A percentile compares a stretch with the other conserved stretches of the same genome.
Evolutionary conservation across 1,140 invertebrate genomes (phyloP).

Genomic region (Drosophila insularis): DNA sequence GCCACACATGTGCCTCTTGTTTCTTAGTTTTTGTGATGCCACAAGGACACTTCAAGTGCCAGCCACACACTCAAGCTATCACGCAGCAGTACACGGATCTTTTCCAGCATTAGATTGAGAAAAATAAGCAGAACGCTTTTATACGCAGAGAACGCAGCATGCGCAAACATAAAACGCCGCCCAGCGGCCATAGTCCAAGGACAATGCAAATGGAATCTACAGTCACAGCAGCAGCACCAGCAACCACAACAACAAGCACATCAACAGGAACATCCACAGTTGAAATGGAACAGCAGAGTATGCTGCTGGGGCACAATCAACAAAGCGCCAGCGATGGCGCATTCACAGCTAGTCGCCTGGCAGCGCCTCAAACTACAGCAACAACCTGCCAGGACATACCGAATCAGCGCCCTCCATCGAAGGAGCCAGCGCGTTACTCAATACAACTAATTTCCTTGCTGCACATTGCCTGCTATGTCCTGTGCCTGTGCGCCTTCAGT

Average conservation of each 20-base stretch:
- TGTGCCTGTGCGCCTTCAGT: conserved; percentile 77
- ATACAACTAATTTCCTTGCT: conserved; percentile 67
- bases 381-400: conserved; percentile 13
- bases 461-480: conserved; percentile 74
- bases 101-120: conserved; percentile 20
- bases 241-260: conserved; percentile 18
- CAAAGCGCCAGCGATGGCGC: conserved; percentile 17
- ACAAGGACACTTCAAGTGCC: conserved; percentile 76
- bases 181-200: conserved; percentile 67
- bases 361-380: conserved; percentile 44
- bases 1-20: conserved; percentile 58
- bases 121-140: conserved; percentile 8
- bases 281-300: conserved; percentile 51
- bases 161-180: conserved; percentile 74
- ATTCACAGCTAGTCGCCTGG: conserved; percentile 62
- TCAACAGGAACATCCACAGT: conserved; percentile 28
- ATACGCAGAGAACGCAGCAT: conserved; percentile 42
- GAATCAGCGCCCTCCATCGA: conserved; percentile 18
- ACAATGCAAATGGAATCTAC: conserved; percentile 44
- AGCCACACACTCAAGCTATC: conserved; percentile 57
- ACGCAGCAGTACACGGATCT: conserved; percentile 32
- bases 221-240: conserved; percentile 1
- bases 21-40: conserved; percentile 59
- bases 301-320: conserved; percentile 52
- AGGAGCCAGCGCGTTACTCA: conserved; percentile 52